Conservation (phyloP, 2,797 vertebrate genomes). For the Premnoplex brunnescens region DNA sequence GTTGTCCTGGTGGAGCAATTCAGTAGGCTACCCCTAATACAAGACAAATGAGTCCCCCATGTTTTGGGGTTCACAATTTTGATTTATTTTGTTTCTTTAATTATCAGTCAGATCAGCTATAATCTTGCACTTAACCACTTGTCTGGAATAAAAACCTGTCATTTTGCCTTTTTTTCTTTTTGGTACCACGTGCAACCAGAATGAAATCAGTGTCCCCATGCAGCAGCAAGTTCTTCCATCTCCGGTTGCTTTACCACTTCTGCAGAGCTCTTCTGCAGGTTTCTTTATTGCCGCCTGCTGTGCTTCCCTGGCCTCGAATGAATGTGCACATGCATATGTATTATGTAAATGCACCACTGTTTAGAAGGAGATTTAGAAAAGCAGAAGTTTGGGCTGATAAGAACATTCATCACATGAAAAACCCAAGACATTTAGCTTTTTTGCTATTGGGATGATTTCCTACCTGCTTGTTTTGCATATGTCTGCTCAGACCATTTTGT, state of each 20-base stretch:
- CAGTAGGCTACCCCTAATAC: background rate
- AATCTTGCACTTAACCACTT: background rate
- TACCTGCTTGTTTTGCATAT: background rate
- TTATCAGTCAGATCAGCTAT: background rate
- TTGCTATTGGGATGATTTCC: background rate
- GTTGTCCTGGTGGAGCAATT: background rate
- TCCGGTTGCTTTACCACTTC: background rate
- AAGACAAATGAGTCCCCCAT: background rate
- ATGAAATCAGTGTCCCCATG: background rate
- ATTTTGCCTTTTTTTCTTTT: background rate
- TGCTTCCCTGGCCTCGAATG: background rate
- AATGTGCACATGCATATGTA: background rate
- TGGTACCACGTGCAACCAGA: background rate
- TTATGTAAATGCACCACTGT: background rate
- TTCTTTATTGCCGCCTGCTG: background rate
- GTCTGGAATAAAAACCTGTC: background rate
- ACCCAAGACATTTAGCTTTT: background rate
- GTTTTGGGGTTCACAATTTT: background rate
- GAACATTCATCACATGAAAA: background rate
- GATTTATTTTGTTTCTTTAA: background rate
- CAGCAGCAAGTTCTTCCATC: background rate
- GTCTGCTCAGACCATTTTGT: background rate
- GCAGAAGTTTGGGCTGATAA: background rate
- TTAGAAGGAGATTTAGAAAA: constrained; percentile 12
- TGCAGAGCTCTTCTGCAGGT: background rate